phyloP scores from a whole-genome alignment of 2,113 vertebrate genomes.

The Silurus glanis region DNA sequence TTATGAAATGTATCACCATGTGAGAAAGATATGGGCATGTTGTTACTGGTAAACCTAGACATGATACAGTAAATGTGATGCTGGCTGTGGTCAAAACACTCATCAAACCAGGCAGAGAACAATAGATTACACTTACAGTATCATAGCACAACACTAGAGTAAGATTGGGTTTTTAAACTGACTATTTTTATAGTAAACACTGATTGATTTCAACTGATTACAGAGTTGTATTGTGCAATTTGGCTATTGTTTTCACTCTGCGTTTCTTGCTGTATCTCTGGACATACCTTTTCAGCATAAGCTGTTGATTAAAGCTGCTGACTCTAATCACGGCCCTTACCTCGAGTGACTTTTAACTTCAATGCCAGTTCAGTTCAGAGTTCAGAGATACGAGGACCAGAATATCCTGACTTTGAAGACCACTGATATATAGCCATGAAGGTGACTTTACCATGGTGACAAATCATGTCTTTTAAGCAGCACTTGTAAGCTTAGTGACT shows the following conservation, averaged over 20 bases:
- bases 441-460: constrained; percentile 22
- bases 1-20: not conserved
- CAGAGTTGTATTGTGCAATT: not conserved
- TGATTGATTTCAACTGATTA: not conserved
- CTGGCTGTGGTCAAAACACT: not conserved
- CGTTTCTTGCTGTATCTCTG: not conserved
- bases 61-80: not conserved
- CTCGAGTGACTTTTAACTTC: constrained; percentile 18
- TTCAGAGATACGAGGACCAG: not conserved
- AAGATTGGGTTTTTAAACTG: not conserved
- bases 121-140: not conserved
- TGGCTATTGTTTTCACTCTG: not conserved
- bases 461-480: constrained; percentile 22
- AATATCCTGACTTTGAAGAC: constrained; percentile 6
- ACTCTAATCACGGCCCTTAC: not conserved
- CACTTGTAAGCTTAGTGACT: constrained; percentile 43
- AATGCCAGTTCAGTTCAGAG: constrained; percentile 17
- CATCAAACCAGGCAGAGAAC: not conserved
- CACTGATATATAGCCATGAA: not conserved
- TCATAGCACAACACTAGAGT: not conserved
- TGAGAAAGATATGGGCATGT: not conserved
- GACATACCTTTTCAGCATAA: too few species aligned
- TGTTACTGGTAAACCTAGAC: not conserved
- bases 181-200: not conserved
- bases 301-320: not conserved